Percentiles rank a stretch among this genome's conserved stretches.
These are phyloP conservation scores for Trichopoda pennipes DNA, from an alignment of 2,888 invertebrate species.

Conservation along the genomic window DNA sequence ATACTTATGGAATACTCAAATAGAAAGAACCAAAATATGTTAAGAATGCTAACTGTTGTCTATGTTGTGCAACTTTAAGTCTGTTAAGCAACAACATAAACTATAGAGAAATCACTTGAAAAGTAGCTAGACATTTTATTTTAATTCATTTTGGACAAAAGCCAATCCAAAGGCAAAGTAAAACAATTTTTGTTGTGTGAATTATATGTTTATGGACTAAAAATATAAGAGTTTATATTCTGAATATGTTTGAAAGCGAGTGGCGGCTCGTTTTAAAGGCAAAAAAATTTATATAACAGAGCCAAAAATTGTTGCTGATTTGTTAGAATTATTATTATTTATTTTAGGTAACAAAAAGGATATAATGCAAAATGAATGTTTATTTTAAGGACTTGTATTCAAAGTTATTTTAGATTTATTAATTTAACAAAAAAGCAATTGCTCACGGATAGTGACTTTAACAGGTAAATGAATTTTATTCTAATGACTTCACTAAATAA, in stretches of 20 bases:
- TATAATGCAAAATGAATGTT: not conserved
- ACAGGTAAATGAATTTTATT: no score
- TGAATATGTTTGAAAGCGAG: not conserved
- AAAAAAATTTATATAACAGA: not conserved
- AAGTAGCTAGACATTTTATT: conserved; percentile 62
- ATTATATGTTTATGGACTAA: conserved; percentile 28
- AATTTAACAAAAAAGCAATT: no score
- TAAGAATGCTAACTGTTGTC: conserved; percentile 41
- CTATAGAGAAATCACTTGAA: conserved; percentile 63
- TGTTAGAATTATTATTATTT: conserved; percentile 6
- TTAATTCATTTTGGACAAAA: conserved; percentile 66
- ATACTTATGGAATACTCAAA: conserved; percentile 30
- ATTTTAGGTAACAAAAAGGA: not conserved
- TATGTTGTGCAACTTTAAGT: not conserved
- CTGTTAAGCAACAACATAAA: conserved; percentile 40
- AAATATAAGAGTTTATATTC: conserved; percentile 23
- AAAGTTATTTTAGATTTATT: not conserved
- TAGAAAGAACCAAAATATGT: conserved; percentile 41
- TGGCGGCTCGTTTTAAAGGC: not conserved
- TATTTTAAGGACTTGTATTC: not conserved
- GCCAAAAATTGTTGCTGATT: conserved; percentile 60
- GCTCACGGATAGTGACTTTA: no score
- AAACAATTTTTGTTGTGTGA: conserved; percentile 43
- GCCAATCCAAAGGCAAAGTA: conserved; percentile 55
- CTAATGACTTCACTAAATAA: no score